Conservation (phyloP, 2,797 vertebrate genomes). For the Tokudaia muenninki region DNA sequence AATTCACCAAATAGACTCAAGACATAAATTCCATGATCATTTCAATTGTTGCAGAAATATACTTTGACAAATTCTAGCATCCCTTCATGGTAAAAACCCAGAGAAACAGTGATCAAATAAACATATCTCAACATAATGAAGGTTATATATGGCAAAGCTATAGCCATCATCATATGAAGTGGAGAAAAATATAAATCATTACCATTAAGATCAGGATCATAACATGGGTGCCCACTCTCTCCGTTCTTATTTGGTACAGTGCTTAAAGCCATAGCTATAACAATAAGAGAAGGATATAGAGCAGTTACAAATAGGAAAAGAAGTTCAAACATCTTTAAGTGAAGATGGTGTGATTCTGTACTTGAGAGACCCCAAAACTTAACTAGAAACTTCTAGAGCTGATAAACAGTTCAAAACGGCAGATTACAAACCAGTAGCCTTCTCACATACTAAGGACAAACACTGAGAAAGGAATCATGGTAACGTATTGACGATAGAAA, state of each 20-base stretch:
- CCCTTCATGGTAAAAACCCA: background rate
- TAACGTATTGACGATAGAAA: background rate
- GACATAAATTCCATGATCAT: background rate
- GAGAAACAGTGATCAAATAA: background rate
- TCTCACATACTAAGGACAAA: background rate
- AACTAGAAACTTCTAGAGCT: background rate
- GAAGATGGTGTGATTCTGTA: background rate
- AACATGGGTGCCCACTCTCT: background rate
- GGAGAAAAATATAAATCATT: background rate
- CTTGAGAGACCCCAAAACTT: background rate
- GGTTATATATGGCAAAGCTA: background rate
- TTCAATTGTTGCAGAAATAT: background rate
- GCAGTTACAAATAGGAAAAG: background rate
- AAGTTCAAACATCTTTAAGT: background rate
- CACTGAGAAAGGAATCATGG: background rate
- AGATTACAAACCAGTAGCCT: background rate
- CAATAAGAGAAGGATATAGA: background rate
- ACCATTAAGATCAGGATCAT: background rate
- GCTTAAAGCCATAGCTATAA: background rate
- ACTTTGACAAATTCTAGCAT: background rate
- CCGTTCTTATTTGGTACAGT: background rate
- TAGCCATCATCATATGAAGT: background rate
- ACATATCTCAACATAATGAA: background rate
- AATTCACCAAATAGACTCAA: background rate
- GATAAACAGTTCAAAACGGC: background rate